Evolutionary conservation across 2,888 invertebrate species (phyloP), one percentile per base, ranked within the genome.

Genomic region (Andrena marginata): DNA sequence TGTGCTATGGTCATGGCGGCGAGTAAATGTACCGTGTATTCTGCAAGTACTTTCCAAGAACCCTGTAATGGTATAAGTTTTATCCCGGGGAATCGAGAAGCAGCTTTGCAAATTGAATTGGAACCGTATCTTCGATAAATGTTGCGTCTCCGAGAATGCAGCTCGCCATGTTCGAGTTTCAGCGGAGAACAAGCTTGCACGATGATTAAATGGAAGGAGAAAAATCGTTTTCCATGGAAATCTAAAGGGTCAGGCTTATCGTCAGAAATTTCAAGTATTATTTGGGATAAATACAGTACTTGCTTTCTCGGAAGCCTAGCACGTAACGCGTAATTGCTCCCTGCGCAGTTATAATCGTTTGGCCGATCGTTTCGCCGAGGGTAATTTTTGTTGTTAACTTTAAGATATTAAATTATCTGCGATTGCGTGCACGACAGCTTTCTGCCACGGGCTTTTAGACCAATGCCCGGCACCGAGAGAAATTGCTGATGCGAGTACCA

Each of bases 261-360:
- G 64, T 64, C n/a, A 10, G 31, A 59, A 79, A 70, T 79, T 79
- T 42, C 1, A 60, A 78, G 80, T 64, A 79, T 80, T 79, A 70
- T 70, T 80, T 51, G 35, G 33, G 49, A 64, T 80, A 80, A 79
- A 70, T 16, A 60, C 31, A 6, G 49, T 70, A 13, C 49, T 35
- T 23, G 13, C 26, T 26, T 26, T 10, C 42, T 13, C 29, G 51
- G 35, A n/a, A 42, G 8, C 23, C 42, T 26, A 20, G 35, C 79
- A 80, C 80, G 79, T 70, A 56, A 70, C 35, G 8, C 59, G 26
- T 80, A 80, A 80, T 80, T 70, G 31, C 63, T 23, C 20, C 6
- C 20, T 79, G 26, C 56, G 8, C 31, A 42, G 48, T 69, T 62
- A 20, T 35, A 79, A 79, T 78, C 69, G 10, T 42, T 26, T 2